Percentiles rank a stretch among this genome's conserved stretches.
Conservation (phyloP, 2,797 vertebrate species). For the Lepidocolaptes lacrymiger region DNA sequence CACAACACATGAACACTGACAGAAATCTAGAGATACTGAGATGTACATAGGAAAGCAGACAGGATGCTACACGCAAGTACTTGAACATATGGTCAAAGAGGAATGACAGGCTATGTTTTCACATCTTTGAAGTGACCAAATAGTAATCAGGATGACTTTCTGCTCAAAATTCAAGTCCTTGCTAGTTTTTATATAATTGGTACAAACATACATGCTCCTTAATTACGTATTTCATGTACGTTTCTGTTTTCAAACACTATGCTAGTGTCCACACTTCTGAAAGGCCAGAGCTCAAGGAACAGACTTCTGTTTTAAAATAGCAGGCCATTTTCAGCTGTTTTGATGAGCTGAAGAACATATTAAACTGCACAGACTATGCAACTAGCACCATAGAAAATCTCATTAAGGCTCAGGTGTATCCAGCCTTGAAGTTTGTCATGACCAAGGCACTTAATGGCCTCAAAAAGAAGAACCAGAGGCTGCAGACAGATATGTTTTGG, state of each 20-base stretch:
- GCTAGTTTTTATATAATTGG: not conserved
- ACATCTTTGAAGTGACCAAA: not conserved
- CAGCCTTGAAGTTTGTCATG: not conserved
- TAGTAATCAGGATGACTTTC: not conserved
- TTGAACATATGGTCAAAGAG: not conserved
- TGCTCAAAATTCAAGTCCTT: not conserved
- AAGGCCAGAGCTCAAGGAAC: not conserved
- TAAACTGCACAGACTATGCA: not conserved
- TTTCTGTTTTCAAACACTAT: not conserved
- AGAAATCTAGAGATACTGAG: not conserved
- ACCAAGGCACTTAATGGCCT: accelerated
- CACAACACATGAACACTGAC: not conserved
- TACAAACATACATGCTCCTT: not conserved
- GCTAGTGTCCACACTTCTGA: not conserved
- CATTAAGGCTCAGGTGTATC: not conserved
- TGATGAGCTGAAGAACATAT: not conserved
- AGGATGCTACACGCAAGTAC: not conserved
- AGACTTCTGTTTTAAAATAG: not conserved
- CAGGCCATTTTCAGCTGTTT: not conserved
- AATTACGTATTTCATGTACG: not conserved
- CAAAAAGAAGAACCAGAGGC: not conserved
- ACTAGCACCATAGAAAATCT: not conserved
- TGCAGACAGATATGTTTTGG: not conserved
- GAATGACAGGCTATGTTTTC: not conserved
- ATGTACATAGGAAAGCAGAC: not conserved